phyloP scores from a whole-genome alignment of 1,140 invertebrate species.

The Drosophila tani region DNA sequence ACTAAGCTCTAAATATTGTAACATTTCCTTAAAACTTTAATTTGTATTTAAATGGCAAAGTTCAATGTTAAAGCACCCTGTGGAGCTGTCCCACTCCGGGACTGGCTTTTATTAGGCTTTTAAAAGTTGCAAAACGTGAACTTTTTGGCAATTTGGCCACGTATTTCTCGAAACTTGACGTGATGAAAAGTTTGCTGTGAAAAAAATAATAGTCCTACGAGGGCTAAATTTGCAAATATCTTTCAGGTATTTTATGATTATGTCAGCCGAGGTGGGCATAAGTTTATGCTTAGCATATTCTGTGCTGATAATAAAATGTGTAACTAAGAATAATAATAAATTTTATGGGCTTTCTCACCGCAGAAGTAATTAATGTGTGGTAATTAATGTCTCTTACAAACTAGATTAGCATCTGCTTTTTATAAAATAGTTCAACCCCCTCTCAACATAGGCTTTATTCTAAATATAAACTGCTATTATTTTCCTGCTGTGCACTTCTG shows the following conservation, averaged over 20 bases:
- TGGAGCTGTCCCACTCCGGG: neutral
- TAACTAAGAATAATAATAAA: too few species aligned
- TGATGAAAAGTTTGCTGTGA: constrained; percentile 12
- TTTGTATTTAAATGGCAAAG: constrained; percentile 11
- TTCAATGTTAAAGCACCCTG: constrained; percentile 1
- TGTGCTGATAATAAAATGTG: neutral
- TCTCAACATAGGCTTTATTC: neutral
- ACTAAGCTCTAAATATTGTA: neutral
- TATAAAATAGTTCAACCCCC: too few species aligned
- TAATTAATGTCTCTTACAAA: neutral
- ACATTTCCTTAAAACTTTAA: constrained; percentile 1
- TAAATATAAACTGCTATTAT: neutral
- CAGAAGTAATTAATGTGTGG: too few species aligned
- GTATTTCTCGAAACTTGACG: constrained; percentile 14
- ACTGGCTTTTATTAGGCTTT: constrained; percentile 14
- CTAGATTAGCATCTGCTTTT: too few species aligned
- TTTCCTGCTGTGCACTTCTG: neutral
- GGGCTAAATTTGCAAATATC: too few species aligned
- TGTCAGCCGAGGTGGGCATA: neutral
- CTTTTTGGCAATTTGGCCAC: constrained; percentile 12
- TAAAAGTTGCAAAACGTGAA: constrained; percentile 10
- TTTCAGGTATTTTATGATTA: constrained; percentile 4
- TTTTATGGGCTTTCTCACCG: neutral
- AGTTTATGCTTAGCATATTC: neutral
- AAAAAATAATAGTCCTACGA: constrained; percentile 5